Percentiles rank a stretch among this genome's conserved stretches.
Evolutionary conservation across 2,888 invertebrate species (phyloP).

Genomic region (Tolmerus cingulatus): DNA sequence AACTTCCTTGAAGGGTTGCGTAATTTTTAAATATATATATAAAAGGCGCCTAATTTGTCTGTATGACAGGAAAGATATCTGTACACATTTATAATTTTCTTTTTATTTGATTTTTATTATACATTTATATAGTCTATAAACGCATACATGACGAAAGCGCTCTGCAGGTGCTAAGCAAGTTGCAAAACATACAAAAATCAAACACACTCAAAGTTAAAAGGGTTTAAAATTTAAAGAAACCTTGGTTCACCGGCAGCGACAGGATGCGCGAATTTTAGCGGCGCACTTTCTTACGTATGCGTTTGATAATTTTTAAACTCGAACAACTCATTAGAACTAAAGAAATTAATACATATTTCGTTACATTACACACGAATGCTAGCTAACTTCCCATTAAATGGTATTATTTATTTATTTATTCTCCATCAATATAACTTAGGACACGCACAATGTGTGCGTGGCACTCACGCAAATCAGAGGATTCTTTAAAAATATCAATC

Average conservation of each 20-base stretch:
- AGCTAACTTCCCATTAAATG: neutral
- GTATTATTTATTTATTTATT: neutral
- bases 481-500: conserved; percentile 21
- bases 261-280: neutral
- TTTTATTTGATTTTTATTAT: neutral
- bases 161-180: conserved; percentile 15
- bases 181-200: neutral
- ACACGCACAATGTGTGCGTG: conserved; percentile 22
- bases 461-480: conserved; percentile 26
- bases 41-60: conserved; percentile 42
- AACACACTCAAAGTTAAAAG: neutral
- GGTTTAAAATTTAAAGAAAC: neutral
- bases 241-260: neutral
- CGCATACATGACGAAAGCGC: conserved; percentile 38
- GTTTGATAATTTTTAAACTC: conserved; percentile 20
- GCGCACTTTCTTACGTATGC: conserved; percentile 39
- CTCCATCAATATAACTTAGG: conserved; percentile 19
- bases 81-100: conserved; percentile 23
- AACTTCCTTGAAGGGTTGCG: conserved; percentile 44
- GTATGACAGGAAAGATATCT: conserved; percentile 30
- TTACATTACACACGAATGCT: conserved; percentile 18
- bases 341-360: neutral
- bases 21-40: conserved; percentile 44
- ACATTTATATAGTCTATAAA: conserved; percentile 30
- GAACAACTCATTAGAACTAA: conserved; percentile 14